Evolutionary conservation across 2,113 vertebrate species (phyloP).

Genomic region (Diadophis punctatus): DNA sequence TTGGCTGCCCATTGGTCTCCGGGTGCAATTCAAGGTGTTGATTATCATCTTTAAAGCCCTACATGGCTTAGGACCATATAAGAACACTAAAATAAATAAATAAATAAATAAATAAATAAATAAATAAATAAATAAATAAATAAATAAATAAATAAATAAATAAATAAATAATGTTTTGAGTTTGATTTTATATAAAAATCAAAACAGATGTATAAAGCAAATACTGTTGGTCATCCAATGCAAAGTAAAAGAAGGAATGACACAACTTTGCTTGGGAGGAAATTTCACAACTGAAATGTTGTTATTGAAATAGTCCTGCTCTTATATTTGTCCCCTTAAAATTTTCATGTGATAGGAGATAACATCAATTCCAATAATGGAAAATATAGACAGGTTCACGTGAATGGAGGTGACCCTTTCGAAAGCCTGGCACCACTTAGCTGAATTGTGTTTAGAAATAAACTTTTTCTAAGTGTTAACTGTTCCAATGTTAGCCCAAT

Average conservation of each 20-base stretch:
- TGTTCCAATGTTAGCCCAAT: neutral
- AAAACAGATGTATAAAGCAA: neutral
- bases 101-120: too few relatives aligned
- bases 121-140: too few relatives aligned
- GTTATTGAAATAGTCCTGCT: neutral
- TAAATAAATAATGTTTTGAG: too few relatives aligned
- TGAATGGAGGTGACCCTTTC: neutral
- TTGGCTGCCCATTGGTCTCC: too few relatives aligned
- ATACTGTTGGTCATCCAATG: neutral
- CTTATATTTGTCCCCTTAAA: neutral
- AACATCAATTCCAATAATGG: neutral
- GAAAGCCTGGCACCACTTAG: neutral
- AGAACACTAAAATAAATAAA: too few relatives aligned
- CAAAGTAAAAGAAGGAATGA: neutral
- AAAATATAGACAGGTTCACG: neutral
- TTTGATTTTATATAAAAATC: neutral
- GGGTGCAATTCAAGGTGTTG: too few relatives aligned
- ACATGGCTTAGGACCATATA: too few relatives aligned
- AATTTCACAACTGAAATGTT: neutral
- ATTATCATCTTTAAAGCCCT: too few relatives aligned
- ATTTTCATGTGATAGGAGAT: neutral
- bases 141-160: too few relatives aligned
- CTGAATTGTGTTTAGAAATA: neutral
- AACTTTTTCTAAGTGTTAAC: neutral
- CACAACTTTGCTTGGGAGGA: neutral